These are phyloP conservation scores for Strongylocentrotus purpuratus DNA, from an alignment of 35 echinoderm and acorn worm species.

Conservation along the genomic window DNA sequence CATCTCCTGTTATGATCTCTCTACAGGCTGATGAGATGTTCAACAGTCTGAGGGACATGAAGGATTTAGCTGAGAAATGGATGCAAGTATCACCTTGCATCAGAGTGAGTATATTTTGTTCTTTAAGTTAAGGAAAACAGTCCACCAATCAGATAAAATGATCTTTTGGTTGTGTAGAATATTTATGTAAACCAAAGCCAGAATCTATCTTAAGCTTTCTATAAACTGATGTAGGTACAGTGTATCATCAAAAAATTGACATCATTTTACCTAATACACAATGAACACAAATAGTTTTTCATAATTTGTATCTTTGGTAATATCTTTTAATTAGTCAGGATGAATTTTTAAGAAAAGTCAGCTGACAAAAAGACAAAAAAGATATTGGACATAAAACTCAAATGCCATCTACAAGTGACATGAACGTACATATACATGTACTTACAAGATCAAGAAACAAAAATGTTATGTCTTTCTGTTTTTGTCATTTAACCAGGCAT, in stretches of 20 bases:
- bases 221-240: neutral
- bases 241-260: too few relatives aligned
- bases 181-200: neutral
- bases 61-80: slow-evolving; percentile 40
- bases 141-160: too few relatives aligned
- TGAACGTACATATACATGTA: too few relatives aligned
- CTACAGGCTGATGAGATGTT: slow-evolving; percentile 32
- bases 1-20: neutral
- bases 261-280: too few relatives aligned
- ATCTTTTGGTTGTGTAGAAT: neutral
- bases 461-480: neutral
- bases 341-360: neutral
- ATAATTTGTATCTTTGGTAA: neutral
- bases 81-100: neutral
- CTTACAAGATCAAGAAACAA: too few relatives aligned
- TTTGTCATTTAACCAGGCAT: neutral
- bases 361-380: too few relatives aligned
- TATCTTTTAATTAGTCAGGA: neutral
- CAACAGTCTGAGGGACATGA: slow-evolving; percentile 35
- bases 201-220: neutral
- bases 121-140: too few relatives aligned
- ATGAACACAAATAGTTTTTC: too few relatives aligned
- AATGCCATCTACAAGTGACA: too few relatives aligned
- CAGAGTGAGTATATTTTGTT: neutral
- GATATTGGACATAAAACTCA: too few relatives aligned